These are phyloP conservation scores for Achroia grisella DNA, from an alignment of 1,140 invertebrate genomes.

Conservation along the genomic window DNA sequence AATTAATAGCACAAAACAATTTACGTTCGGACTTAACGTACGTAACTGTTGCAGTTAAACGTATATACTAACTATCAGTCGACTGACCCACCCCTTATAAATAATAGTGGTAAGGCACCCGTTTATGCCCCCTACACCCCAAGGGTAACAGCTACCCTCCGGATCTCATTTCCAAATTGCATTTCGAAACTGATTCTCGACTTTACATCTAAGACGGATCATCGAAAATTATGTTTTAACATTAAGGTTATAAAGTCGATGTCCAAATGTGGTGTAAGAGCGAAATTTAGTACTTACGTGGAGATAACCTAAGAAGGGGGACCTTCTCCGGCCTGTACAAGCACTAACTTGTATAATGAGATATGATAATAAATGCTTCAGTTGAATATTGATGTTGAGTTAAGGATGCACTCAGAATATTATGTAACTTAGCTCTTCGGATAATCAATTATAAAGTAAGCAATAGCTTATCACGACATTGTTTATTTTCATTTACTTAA, in stretches of 20 bases:
- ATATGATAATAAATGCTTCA: conserved; percentile 71
- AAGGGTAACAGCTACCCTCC: conserved; percentile 62
- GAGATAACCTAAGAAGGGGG: conserved; percentile 68
- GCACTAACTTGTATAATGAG: conserved; percentile 73
- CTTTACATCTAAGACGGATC: conserved; percentile 43
- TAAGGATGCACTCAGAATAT: conserved; percentile 56
- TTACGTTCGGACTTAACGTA: conserved; percentile 19
- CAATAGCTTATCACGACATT: background rate
- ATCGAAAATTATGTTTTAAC: conserved; percentile 32
- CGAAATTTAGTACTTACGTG: conserved; percentile 55
- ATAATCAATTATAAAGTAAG: conserved; percentile 27
- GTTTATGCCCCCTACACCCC: conserved; percentile 43
- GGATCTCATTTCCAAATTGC: conserved; percentile 73
- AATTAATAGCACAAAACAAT: conserved; percentile 48
- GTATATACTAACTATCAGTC: conserved; percentile 36
- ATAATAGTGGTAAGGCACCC: conserved; percentile 68
- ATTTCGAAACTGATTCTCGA: conserved; percentile 66
- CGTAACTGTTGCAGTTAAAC: conserved; percentile 13
- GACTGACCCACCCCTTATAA: conserved; percentile 70
- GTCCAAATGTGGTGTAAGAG: conserved; percentile 29
- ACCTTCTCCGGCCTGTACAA: conserved; percentile 50
- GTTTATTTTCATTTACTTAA: background rate
- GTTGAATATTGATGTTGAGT: conserved; percentile 70
- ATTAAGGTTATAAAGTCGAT: conserved; percentile 16
- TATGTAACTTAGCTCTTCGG: conserved; percentile 15